Conservation (phyloP, 2,797 vertebrate genomes). For the Sarcoramphus papa region DNA sequence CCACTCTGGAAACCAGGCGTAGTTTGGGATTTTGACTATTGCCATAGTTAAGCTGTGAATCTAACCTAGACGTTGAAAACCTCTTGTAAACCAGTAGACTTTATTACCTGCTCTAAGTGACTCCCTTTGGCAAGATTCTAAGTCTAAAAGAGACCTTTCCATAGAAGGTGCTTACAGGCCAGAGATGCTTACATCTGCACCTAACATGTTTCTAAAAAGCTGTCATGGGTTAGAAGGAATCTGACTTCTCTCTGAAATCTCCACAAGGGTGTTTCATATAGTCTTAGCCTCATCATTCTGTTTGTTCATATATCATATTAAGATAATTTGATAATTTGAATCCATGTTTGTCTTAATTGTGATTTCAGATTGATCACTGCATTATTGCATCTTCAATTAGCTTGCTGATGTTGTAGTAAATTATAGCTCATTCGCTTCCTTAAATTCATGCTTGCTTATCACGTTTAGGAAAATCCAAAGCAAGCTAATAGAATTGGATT, state of each 20-base stretch:
- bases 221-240: background rate
- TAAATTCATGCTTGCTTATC: background rate
- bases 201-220: fast-evolving
- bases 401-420: slow-evolving; percentile 23
- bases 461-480: background rate
- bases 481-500: background rate
- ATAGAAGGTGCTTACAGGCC: background rate
- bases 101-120: background rate
- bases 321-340: slow-evolving; percentile 32
- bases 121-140: background rate
- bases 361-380: slow-evolving; percentile 22
- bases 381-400: slow-evolving; percentile 42
- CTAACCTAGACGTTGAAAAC: background rate
- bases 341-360: background rate
- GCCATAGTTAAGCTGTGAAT: background rate
- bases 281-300: background rate
- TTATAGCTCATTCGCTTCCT: background rate
- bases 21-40: background rate
- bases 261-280: background rate
- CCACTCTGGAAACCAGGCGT: background rate
- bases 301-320: background rate
- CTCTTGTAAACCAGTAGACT: background rate
- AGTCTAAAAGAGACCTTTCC: background rate
- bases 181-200: background rate
- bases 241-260: background rate